Conservation (phyloP, 2,888 invertebrate species). For the Crematogaster levior region DNA sequence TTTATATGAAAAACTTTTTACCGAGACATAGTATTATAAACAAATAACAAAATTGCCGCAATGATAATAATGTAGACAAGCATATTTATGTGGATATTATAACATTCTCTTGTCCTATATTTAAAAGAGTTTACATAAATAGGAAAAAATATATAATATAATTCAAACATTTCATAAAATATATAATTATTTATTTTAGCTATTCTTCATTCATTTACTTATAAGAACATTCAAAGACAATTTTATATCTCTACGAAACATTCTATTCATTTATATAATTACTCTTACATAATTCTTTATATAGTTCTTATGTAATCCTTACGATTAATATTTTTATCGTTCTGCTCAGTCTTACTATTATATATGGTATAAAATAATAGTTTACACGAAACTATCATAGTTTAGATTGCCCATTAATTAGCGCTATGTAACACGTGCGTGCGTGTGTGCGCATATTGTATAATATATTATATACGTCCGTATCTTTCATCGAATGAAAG, state of each 20-base stretch:
- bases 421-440: background rate
- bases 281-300: background rate
- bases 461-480: conserved; percentile 50
- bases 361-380: conserved; percentile 12
- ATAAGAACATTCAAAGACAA: background rate
- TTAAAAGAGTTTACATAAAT: conserved; percentile 18
- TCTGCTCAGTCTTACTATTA: background rate
- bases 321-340: background rate
- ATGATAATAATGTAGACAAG: background rate
- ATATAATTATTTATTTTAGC: background rate
- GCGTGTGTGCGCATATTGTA: conserved; percentile 4
- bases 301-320: background rate
- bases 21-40: background rate
- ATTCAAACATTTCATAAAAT: background rate
- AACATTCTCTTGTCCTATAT: background rate
- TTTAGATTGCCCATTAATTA: conserved; percentile 56
- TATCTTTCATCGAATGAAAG: conserved; percentile 9
- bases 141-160: background rate
- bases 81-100: conserved; percentile 6
- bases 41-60: background rate
- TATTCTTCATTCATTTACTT: background rate
- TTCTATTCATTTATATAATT: conserved; percentile 6
- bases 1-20: background rate
- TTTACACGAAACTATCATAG: conserved; percentile 2
- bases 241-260: background rate